These are phyloP conservation scores for Pollicipes pollicipes DNA, from an alignment of 1,140 invertebrate species.

Conservation along the genomic window DNA sequence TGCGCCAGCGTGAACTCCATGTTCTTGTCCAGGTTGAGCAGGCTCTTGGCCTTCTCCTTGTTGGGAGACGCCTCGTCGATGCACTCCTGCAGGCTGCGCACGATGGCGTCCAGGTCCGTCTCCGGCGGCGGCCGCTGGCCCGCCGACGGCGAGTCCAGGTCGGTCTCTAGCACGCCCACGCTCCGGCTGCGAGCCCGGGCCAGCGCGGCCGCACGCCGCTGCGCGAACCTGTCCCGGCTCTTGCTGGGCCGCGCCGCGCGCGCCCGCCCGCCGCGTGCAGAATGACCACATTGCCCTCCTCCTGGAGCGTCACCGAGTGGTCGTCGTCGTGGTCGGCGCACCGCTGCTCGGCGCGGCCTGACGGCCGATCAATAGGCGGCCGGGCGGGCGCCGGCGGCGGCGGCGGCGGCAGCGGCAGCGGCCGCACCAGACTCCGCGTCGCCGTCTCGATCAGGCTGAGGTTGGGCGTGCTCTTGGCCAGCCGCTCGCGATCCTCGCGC, in stretches of 20 bases:
- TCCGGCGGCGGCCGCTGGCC: conserved; percentile 13
- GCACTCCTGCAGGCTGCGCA: conserved; percentile 20
- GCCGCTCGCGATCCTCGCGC: conserved; percentile 19
- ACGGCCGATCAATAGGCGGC: conserved; percentile 15
- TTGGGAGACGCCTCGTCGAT: conserved; percentile 26
- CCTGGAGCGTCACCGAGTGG: conserved; percentile 11
- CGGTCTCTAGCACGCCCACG: conserved; percentile 58
- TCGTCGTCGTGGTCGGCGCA: conserved; percentile 11
- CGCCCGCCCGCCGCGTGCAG: conserved; percentile 20
- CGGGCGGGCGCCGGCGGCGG: neutral
- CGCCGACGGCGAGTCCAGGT: conserved; percentile 42
- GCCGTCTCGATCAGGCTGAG: conserved; percentile 17
- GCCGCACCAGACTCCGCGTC: conserved; percentile 10
- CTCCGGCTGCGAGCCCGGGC: conserved; percentile 13
- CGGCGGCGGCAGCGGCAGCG: conserved; percentile 11
- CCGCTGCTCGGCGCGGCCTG: conserved; percentile 8
- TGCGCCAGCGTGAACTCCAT: conserved; percentile 21
- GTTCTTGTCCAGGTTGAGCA: conserved; percentile 46
- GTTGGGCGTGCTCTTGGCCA: conserved; percentile 21
- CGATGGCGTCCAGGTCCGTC: conserved; percentile 31
- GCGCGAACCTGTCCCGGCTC: conserved; percentile 13
- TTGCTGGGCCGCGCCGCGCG: conserved; percentile 21
- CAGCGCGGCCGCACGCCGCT: conserved; percentile 10
- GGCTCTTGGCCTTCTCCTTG: conserved; percentile 48
- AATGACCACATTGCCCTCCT: conserved; percentile 9